Evolutionary conservation across 2,888 invertebrate species (phyloP).

Genomic region (Heterodera filipjevi): DNA sequence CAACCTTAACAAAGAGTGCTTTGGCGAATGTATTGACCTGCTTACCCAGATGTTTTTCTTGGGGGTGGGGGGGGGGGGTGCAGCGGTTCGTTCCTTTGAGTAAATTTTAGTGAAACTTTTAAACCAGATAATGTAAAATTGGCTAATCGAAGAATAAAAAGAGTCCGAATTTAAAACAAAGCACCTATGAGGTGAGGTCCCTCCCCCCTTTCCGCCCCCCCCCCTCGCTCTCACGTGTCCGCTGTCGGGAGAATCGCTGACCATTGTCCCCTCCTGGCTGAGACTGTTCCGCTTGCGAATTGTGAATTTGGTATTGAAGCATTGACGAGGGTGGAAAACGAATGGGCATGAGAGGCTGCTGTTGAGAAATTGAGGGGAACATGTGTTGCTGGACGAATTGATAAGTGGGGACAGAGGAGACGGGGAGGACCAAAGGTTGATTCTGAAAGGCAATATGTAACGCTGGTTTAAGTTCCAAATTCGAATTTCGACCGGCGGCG

Average conservation of each 20-base stretch:
- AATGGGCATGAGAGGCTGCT: slow-evolving; percentile 2
- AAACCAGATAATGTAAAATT: too few species aligned
- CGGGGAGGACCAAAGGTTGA: neutral
- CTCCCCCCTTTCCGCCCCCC: too few species aligned
- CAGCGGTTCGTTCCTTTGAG: too few species aligned
- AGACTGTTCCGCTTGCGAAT: neutral
- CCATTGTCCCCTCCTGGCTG: slow-evolving; percentile 2
- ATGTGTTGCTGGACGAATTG: slow-evolving; percentile 13
- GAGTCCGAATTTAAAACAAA: too few species aligned
- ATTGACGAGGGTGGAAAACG: neutral
- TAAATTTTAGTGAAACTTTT: too few species aligned
- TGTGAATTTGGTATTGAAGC: neutral
- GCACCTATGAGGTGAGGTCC: too few species aligned
- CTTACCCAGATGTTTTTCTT: too few species aligned
- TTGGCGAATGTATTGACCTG: too few species aligned
- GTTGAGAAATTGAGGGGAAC: neutral
- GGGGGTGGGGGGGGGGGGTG: too few species aligned
- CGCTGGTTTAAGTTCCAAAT: neutral
- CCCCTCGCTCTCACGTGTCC: neutral
- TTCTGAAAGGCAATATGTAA: neutral
- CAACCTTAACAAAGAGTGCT: neutral
- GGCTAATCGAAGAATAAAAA: too few species aligned
- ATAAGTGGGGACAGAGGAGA: slow-evolving; percentile 1
- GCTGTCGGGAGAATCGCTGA: slow-evolving; percentile 13
- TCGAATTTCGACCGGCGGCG: neutral